Percentiles rank a stretch among this genome's conserved stretches.
phyloP scores from a whole-genome alignment of 2,113 vertebrate species.

The Lanius collurio region DNA sequence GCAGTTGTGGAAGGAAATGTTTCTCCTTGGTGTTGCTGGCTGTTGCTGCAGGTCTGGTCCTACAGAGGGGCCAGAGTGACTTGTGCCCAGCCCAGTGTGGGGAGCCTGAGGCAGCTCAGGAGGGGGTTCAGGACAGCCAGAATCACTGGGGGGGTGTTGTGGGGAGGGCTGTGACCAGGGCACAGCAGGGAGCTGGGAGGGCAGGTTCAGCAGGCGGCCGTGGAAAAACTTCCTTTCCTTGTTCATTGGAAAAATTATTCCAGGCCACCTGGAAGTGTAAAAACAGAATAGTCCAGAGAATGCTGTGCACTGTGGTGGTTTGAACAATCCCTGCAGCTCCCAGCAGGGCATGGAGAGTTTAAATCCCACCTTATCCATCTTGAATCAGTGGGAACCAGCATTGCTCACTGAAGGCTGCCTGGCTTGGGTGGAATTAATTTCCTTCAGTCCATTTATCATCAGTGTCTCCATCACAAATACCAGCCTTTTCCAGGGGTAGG shows the following conservation, averaged over 20 bases:
- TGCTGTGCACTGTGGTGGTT: background rate
- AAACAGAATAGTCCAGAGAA: background rate
- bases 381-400: background rate
- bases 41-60: background rate
- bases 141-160: background rate
- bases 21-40: background rate
- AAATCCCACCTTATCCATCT: background rate
- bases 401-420: background rate
- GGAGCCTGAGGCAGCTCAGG: background rate
- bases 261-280: background rate
- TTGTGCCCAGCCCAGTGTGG: background rate
- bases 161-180: background rate
- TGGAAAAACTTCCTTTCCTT: background rate
- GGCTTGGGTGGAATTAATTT: background rate
- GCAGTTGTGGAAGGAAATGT: background rate
- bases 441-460: background rate
- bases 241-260: background rate
- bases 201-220: rapidly evolving
- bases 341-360: background rate
- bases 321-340: background rate
- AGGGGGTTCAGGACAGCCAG: background rate
- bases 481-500: background rate
- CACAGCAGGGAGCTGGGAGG: background rate
- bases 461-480: background rate
- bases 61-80: background rate